Conservation (phyloP, 2,888 invertebrate species). For the Pachliopta kotzebuea region DNA sequence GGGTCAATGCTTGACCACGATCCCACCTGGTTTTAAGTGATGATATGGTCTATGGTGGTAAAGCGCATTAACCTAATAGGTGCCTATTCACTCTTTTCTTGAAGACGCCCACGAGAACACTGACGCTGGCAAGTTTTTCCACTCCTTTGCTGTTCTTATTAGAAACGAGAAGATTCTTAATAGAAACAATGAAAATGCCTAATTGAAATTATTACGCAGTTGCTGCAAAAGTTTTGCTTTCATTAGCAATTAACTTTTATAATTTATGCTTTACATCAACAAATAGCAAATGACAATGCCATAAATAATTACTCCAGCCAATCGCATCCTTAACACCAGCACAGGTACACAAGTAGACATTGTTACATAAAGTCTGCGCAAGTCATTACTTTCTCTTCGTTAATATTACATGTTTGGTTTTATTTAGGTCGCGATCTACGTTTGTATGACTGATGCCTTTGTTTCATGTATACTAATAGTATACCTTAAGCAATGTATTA, state of each 20-base stretch:
- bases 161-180: too few relatives aligned
- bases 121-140: too few relatives aligned
- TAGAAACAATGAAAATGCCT: neutral
- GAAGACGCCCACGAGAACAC: too few relatives aligned
- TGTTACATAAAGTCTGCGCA: slow-evolving; percentile 59
- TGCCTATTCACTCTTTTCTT: too few relatives aligned
- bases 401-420: slow-evolving; percentile 54
- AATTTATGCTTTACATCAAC: neutral
- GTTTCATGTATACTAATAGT: slow-evolving; percentile 62
- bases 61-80: too few relatives aligned
- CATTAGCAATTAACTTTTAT: neutral
- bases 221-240: neutral
- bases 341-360: slow-evolving; percentile 30
- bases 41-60: too few relatives aligned
- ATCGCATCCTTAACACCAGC: slow-evolving; percentile 38
- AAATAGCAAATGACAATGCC: slow-evolving; percentile 31
- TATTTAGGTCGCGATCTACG: slow-evolving; percentile 52
- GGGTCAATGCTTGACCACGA: too few relatives aligned
- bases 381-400: slow-evolving; percentile 74
- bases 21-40: too few relatives aligned
- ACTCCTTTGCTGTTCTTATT: too few relatives aligned
- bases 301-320: slow-evolving; percentile 32
- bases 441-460: slow-evolving; percentile 56
- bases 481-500: slow-evolving; percentile 46
- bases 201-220: neutral